These are phyloP conservation scores for Seriola quinqueradiata DNA, from an alignment of 2,113 vertebrate genomes.

Conservation along the genomic window DNA sequence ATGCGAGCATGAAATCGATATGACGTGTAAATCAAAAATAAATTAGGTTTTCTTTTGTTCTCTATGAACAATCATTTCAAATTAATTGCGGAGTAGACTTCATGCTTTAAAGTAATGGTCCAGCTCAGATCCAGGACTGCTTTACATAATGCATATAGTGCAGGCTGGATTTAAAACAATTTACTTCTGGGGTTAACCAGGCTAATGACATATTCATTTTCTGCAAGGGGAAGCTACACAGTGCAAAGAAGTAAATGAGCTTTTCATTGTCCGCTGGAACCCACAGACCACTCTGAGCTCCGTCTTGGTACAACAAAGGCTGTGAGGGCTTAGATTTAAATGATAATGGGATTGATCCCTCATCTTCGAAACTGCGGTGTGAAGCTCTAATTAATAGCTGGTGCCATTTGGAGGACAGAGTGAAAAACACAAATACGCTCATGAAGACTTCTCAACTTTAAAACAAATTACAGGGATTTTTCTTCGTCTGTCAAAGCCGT, in stretches of 20 bases:
- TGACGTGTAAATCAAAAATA: constrained; percentile 80
- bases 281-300: constrained; percentile 40
- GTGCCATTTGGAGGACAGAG: constrained; percentile 15
- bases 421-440: constrained; percentile 11
- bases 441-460: background rate
- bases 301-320: constrained; percentile 49
- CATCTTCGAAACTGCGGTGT: constrained; percentile 42
- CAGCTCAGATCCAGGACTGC: constrained; percentile 52
- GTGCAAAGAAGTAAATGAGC: constrained; percentile 60
- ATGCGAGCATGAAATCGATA: constrained; percentile 78
- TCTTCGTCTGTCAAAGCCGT: background rate
- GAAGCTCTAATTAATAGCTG: constrained; percentile 44
- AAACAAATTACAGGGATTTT: background rate
- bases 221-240: constrained; percentile 51
- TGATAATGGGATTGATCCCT: constrained; percentile 60
- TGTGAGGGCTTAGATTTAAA: constrained; percentile 49
- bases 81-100: constrained; percentile 66
- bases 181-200: constrained; percentile 70
- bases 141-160: constrained; percentile 73
- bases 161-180: constrained; percentile 72
- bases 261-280: constrained; percentile 67
- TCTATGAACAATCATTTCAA: constrained; percentile 76
- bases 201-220: constrained; percentile 77
- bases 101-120: constrained; percentile 70
- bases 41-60: constrained; percentile 79